phyloP scores from a whole-genome alignment of 53 echinoderm and acorn worm species.

The Zoroaster sp. region DNA sequence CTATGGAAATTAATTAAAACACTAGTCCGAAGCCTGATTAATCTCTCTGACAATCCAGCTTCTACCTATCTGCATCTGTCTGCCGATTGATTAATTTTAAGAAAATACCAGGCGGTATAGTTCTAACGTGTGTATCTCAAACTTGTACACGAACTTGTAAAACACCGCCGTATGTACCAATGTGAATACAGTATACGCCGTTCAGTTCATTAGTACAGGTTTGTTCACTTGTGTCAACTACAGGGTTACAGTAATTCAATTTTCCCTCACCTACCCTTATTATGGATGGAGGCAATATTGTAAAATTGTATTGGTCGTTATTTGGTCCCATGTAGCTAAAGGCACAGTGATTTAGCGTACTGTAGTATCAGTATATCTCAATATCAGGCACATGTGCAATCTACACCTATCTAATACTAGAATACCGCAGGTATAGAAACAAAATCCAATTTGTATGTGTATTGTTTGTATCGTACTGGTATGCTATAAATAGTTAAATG shows the following conservation, averaged over 20 bases:
- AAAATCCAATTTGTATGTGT: not conserved
- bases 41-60: not conserved
- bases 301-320: conserved; percentile 21
- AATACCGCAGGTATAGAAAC: not conserved
- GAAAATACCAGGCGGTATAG: conserved; percentile 2
- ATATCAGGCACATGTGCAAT: not conserved
- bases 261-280: not conserved
- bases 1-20: conserved; percentile 33
- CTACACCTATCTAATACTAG: too few relatives aligned
- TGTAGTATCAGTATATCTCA: not conserved
- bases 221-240: conserved; percentile 20
- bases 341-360: not conserved
- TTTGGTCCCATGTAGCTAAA: not conserved
- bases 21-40: not conserved
- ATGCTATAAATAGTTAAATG: not conserved
- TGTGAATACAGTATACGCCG: too few relatives aligned
- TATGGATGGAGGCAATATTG: not conserved
- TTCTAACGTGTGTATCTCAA: too few relatives aligned
- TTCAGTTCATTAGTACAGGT: conserved; percentile 23
- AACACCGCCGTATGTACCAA: too few relatives aligned
- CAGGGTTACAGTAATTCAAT: conserved; percentile 5
- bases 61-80: not conserved
- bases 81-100: not conserved
- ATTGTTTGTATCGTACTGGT: not conserved
- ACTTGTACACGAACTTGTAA: too few relatives aligned